These are phyloP conservation scores for Pelecanus crispus DNA, from an alignment of 2,113 vertebrate species.

Conservation along the genomic window DNA sequence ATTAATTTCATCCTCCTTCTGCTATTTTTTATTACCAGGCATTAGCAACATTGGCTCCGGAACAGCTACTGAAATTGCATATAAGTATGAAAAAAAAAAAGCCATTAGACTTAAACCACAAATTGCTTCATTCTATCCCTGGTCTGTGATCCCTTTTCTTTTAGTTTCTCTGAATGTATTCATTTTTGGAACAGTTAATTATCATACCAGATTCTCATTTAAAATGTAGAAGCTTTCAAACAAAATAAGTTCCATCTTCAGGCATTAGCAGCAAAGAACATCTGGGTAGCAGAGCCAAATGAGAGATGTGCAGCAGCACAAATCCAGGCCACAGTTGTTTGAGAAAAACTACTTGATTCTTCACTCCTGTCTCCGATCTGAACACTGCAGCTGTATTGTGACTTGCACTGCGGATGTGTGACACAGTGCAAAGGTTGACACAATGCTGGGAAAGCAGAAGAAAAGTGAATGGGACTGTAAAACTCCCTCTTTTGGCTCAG, in stretches of 20 bases:
- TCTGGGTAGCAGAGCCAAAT: background rate
- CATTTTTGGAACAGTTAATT: slow-evolving; percentile 2
- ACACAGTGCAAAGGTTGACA: slow-evolving; percentile 49
- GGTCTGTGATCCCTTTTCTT: background rate
- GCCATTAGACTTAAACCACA: background rate
- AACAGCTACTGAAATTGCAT: background rate
- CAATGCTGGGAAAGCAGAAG: slow-evolving; percentile 50
- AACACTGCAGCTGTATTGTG: background rate
- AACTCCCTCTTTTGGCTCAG: slow-evolving; percentile 18
- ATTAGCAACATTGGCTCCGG: background rate
- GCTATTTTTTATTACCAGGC: background rate
- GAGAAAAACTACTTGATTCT: background rate
- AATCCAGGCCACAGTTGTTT: background rate
- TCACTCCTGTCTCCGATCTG: background rate
- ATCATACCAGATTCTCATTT: slow-evolving; percentile 9
- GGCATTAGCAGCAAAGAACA: background rate
- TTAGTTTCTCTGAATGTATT: background rate
- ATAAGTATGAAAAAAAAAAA: background rate
- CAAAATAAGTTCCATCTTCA: background rate
- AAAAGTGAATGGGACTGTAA: slow-evolving; percentile 34
- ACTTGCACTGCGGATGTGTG: slow-evolving; percentile 24
- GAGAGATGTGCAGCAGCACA: background rate
- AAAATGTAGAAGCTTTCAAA: background rate
- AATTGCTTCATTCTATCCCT: background rate
- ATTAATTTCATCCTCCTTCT: background rate